Base-by-base conservation (phyloP, 1,140 invertebrate genomes). In the Neodiprion virginianus region DNA sequence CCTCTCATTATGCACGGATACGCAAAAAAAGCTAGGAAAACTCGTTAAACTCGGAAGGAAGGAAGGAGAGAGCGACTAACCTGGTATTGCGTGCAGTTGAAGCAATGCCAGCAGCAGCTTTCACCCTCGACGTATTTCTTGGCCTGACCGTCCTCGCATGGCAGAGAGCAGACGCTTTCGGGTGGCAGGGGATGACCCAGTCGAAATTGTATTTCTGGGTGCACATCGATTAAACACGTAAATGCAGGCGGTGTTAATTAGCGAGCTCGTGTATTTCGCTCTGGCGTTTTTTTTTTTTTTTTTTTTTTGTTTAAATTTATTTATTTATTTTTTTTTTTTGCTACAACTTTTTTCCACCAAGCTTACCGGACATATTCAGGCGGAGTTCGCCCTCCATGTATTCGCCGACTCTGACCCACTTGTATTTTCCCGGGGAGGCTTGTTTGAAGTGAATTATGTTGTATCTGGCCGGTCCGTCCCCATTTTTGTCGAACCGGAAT, bases 371-470 rank as follows among this genome's bases (percentile, higher is more conserved):
- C 91, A 96, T 93, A 82, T 97, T 93, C 2, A 97, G 88, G n/a
- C 91, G 88, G 3, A 98, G 89, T 82, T 93, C 92, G 11, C 94
- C 95, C 80, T 95, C 93, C 40, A 93, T 87, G 86, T 96, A 96
- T 83, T 95, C 92, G 1, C 96, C 96, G 1, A 98, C 96, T 75
- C 93, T 92, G 12, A 96, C 90, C 97, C 97, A 98, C 75, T 93
- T 90, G 86, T 94, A 97, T 50, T 92, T 89, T 1, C 94, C 94
- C 0, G 88, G 90, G 4, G 89, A 87, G 1, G 92, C 91, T 85
- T 97, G 95, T 83, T 97, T 96, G 90, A 97, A 99, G 84, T 98
- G 97, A 68, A 98, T 94, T 74, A 98, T 98, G 81, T 97, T 96
- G 89, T 99, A 99, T 7, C 97, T 91, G 0, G 96, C 95, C 0